Evolutionary conservation across 1,140 invertebrate species (phyloP).

Genomic region (Arctopsyche grandis): DNA sequence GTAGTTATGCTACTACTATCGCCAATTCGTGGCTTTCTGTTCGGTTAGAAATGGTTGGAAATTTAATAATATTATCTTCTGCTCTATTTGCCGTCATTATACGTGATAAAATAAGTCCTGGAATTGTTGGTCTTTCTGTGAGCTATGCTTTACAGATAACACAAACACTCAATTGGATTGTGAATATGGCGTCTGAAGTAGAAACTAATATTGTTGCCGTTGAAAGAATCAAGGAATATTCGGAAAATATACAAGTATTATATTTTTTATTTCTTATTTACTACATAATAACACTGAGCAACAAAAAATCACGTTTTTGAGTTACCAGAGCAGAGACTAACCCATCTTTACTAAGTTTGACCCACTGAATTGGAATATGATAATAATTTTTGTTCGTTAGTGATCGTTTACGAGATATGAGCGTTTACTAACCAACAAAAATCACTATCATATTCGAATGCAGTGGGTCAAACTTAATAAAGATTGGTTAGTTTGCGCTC

Average conservation of each 20-base stretch:
- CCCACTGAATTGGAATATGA: too few relatives aligned
- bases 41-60: slow-evolving; percentile 91
- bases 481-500: too few relatives aligned
- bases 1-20: slow-evolving; percentile 87
- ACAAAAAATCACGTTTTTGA: too few relatives aligned
- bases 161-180: slow-evolving; percentile 94
- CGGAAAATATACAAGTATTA: slow-evolving; percentile 73
- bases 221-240: slow-evolving; percentile 96
- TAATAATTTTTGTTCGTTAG: too few relatives aligned
- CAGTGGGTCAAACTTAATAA: too few relatives aligned
- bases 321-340: too few relatives aligned
- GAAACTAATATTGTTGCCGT: slow-evolving; percentile 98
- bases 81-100: slow-evolving; percentile 87
- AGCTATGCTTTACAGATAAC: slow-evolving; percentile 93
- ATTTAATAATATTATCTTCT: slow-evolving; percentile 89
- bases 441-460: too few relatives aligned
- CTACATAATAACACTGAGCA: neutral
- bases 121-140: slow-evolving; percentile 88
- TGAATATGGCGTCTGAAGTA: slow-evolving; percentile 95
- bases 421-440: too few relatives aligned
- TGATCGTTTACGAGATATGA: too few relatives aligned
- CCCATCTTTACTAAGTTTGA: too few relatives aligned
- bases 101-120: slow-evolving; percentile 75
- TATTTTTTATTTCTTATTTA: neutral
- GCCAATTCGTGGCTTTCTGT: slow-evolving; percentile 93